Evolutionary conservation across 2,113 vertebrate genomes (phyloP).

Genomic region (Butorides virescens): DNA sequence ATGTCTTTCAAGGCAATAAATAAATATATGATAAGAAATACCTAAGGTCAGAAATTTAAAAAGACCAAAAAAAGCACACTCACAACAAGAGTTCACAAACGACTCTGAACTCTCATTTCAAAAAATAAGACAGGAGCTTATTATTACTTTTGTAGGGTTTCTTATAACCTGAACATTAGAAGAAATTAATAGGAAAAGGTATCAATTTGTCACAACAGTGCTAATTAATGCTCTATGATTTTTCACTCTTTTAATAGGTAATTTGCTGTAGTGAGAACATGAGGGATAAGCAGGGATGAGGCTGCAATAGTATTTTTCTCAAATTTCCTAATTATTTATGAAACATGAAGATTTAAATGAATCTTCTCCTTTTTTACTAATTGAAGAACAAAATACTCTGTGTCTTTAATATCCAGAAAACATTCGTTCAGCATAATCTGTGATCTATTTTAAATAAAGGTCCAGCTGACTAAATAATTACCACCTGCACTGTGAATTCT

Average conservation of each 20-base stretch:
- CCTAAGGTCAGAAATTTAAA: not conserved
- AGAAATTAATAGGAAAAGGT: slow-evolving; percentile 34
- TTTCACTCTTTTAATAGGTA: slow-evolving; percentile 6
- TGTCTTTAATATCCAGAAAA: not conserved
- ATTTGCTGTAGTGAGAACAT: slow-evolving; percentile 13
- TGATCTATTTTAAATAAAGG: not conserved
- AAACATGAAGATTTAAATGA: not conserved
- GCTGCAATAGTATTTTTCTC: not conserved
- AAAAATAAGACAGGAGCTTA: slow-evolving; percentile 23
- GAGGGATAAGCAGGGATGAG: not conserved
- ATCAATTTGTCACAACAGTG: slow-evolving; percentile 30
- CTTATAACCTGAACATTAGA: slow-evolving; percentile 13
- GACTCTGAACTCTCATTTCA: slow-evolving; percentile 7
- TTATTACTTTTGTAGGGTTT: slow-evolving; percentile 5
- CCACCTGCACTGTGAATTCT: not conserved
- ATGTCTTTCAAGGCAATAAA: slow-evolving; percentile 5
- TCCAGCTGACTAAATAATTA: not conserved
- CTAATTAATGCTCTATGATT: slow-evolving; percentile 18
- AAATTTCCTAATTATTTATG: slow-evolving; percentile 33
- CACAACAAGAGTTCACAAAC: not conserved
- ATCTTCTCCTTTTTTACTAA: not conserved
- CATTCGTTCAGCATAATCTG: not conserved
- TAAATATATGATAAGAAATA: not conserved
- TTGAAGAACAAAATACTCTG: not conserved
- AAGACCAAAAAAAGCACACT: not conserved